Percentiles rank a stretch among this genome's conserved stretches.
phyloP scores from a whole-genome alignment of 2,113 vertebrate genomes.

The Cyprinodon variegatus region DNA sequence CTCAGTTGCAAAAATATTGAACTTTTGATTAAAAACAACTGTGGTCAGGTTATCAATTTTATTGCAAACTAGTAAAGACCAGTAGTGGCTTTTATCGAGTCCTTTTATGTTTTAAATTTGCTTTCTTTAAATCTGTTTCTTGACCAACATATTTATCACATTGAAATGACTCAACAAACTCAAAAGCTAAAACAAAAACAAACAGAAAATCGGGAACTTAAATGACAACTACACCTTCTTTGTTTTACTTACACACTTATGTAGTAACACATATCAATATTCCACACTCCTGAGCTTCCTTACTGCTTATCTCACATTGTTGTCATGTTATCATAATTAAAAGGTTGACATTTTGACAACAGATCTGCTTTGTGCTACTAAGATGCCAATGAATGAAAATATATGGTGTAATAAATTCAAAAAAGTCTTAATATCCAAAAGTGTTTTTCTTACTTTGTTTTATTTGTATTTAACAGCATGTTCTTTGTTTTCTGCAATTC shows the following conservation, averaged over 20 bases:
- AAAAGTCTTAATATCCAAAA: background rate
- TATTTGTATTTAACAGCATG: background rate
- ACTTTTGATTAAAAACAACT: too few species aligned
- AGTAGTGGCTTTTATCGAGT: background rate
- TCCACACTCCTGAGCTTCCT: background rate
- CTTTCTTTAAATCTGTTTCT: background rate
- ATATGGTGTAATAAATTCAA: conserved; percentile 27
- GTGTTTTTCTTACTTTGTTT: background rate
- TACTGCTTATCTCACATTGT: background rate
- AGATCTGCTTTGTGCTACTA: background rate
- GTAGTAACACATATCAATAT: background rate
- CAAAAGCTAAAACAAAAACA: background rate
- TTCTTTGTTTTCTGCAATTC: background rate
- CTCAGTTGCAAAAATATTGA: too few species aligned
- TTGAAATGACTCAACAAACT: background rate
- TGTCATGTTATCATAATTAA: background rate
- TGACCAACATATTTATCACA: background rate
- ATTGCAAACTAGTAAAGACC: too few species aligned
- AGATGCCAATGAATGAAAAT: background rate
- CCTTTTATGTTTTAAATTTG: background rate
- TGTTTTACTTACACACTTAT: background rate
- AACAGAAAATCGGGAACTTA: background rate
- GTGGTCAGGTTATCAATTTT: too few species aligned
- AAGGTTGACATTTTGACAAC: background rate
- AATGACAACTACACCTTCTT: background rate